Base-by-base conservation (phyloP, 2,888 invertebrate species). In the Baccha elongata region DNA sequence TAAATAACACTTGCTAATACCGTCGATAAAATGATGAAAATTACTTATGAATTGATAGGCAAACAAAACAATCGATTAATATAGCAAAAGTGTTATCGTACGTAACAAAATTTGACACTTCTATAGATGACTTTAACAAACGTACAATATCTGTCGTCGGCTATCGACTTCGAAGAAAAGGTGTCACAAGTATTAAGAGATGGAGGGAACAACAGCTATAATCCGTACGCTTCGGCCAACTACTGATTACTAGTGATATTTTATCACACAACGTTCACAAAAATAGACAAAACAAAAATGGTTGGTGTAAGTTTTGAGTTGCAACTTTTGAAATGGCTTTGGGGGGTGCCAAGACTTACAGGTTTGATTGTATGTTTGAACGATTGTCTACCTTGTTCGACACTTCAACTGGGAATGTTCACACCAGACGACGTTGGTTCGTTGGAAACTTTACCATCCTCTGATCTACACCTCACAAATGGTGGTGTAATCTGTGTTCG, bases 191-290 rank as follows among this genome's bases (percentile, higher is more conserved):
- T 85, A 84, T 85, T 84, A 79, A 79, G 80, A 62, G 52, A 37
- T 65, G 72, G 58, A 75, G 79, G 75, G 80, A 81, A 85, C 85
- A 85, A 60, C 85, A 69, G 75, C 64, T 80, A 84, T 88, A 60
- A 88, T 89, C 89, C 89, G 88, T 88, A 88, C 89, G 87, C 88
- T 88, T 90, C 87, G 87, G 87, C 88, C 88, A 89, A 87, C 89
- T 89, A 89, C 89, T 89, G 90, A 88, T 89, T 89, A 89, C 89
- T 89, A 89, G 89, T 88, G 89, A 88, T 89, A 88, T 89, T 89
- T 89, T 89, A 89, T 89, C 89, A 90, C 89, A 89, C 89, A 88
- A 86, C 89, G 88, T 75, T 80, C 78, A 81, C 74, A 75, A 79
- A 85, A 88, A 87, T 76, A 78, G 67, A 75, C 71, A 81, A 84